These are phyloP conservation scores for Pluvialis apricaria DNA, from an alignment of 2,113 vertebrate genomes.

Conservation along the genomic window DNA sequence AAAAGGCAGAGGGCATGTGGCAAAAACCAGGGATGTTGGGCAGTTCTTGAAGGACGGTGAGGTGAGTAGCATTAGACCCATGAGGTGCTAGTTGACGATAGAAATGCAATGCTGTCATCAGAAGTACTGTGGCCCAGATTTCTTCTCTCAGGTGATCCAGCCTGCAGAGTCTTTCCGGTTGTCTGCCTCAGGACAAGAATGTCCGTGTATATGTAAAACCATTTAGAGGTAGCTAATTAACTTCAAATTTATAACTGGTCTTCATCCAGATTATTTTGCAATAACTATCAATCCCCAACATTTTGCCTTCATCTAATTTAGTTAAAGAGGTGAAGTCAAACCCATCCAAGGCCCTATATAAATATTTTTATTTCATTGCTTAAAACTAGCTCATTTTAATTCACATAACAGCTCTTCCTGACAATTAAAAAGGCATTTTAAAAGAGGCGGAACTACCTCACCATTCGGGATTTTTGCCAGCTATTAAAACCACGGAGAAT, in stretches of 20 bases:
- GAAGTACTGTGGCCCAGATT: background rate
- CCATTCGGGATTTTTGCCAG: background rate
- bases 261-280: background rate
- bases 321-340: background rate
- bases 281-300: background rate
- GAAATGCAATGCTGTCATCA: background rate
- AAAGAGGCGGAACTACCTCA: background rate
- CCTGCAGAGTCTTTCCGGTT: background rate
- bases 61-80: background rate
- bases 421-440: background rate
- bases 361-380: background rate
- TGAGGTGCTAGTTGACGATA: background rate
- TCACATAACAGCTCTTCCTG: background rate
- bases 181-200: background rate
- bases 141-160: background rate
- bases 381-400: background rate
- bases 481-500: background rate
- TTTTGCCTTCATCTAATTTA: background rate
- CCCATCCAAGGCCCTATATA: background rate
- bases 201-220: background rate
- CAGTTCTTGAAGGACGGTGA: background rate
- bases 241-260: background rate
- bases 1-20: background rate
- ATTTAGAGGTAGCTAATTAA: background rate
- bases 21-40: background rate